Conservation (phyloP, 2,113 vertebrate genomes). For the Trematocara nigrifrons region DNA sequence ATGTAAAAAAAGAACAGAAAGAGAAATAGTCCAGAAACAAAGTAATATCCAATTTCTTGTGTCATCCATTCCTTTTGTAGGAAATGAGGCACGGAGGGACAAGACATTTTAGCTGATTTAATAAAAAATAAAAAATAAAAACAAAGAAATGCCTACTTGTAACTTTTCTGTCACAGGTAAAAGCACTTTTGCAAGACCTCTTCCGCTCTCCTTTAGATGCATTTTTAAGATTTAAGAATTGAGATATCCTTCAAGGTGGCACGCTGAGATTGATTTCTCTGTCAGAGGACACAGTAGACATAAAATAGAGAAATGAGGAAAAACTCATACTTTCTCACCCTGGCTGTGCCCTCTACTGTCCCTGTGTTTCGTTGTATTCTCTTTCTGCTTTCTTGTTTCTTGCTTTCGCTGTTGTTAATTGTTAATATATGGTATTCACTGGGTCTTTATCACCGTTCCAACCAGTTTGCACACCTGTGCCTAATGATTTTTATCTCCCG, state of each 20-base stretch:
- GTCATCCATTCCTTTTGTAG: background rate
- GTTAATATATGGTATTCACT: background rate
- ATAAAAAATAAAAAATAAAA: background rate
- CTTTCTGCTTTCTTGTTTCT: background rate
- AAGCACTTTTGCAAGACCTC: background rate
- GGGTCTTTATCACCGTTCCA: accelerated
- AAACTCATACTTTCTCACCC: background rate
- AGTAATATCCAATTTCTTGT: accelerated
- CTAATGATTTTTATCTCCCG: background rate
- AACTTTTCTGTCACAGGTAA: background rate
- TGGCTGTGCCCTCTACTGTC: background rate
- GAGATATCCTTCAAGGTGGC: background rate
- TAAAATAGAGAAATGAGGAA: background rate
- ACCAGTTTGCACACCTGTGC: background rate
- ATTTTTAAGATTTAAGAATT: background rate
- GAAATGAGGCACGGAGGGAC: background rate
- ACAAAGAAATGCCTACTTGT: background rate
- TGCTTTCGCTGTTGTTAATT: background rate
- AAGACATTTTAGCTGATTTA: background rate
- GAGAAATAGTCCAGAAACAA: background rate
- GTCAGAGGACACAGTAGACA: background rate
- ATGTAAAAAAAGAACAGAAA: background rate
- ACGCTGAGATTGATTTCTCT: background rate
- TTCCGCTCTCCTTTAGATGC: background rate
- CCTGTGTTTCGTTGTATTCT: background rate